Base-by-base conservation (phyloP, 2,888 invertebrate genomes). In the Ptychoptera contaminata region DNA sequence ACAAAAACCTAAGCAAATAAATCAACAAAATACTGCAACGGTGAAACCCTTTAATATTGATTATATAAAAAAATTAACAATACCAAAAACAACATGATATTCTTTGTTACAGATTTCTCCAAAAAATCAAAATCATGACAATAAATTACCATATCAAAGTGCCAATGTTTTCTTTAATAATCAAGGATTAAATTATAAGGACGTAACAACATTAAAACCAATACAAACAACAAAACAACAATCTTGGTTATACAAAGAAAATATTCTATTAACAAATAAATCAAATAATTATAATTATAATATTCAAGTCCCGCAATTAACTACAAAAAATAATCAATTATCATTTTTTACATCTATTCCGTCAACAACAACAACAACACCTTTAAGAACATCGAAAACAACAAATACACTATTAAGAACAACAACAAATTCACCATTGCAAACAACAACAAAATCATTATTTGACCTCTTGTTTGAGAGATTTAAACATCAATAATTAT, bases 401-500 rank as follows among this genome's bases (percentile, higher is more conserved):
- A 42, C 35, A 31, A 16, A 32, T 16, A 42, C 15, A 32, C 16
- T 16, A 41, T n/a, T 30, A n/a, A 31, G 31, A 16, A 7, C 39
- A n/a, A 29, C 42, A 34, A 12, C 42, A 34, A 35, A 32, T 14
- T 8, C 37, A 15, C 30, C 30, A 36, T 14, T 16, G 29, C 34
- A 16, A 10, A 29, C 43, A 31, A 31, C n/a, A 31, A 37, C 16
- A 43, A 11, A n/a, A 16, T 43, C 43, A 35, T 16, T 15, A 16
- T 42, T 42, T 42, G 42, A 42, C 42, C 42, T 42, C 16, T 35
- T 16, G 35, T 42, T 42, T 12, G 35, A 42, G 16, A 16, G 10
- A 35, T 35, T 42, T 34, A 42, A 16, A 23, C 42, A 42, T 42
- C 38, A 23, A 23, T 23, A 23, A 23, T 23, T 23, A 23, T 23